Conservation (phyloP, 2,797 vertebrate genomes). For the Otolemur crassicaudatus region DNA sequence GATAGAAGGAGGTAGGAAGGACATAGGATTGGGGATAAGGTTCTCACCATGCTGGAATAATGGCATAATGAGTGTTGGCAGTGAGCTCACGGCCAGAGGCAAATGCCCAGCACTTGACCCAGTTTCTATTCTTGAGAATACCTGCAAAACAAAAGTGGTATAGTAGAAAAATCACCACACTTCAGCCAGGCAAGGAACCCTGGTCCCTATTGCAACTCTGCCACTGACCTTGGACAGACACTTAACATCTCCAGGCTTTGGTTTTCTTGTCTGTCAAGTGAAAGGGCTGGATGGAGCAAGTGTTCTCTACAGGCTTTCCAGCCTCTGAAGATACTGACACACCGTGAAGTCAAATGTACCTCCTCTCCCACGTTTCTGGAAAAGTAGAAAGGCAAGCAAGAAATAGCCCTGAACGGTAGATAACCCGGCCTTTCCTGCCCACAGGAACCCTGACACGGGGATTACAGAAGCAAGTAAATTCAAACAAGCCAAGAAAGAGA, state of each 20-base stretch:
- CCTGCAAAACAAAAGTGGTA: not conserved
- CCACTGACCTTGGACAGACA: not conserved
- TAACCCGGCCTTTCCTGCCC: not conserved
- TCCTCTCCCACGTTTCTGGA: not conserved
- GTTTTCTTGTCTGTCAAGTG: not conserved
- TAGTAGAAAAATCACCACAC: not conserved
- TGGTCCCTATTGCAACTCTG: not conserved
- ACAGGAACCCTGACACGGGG: not conserved
- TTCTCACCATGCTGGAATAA: not conserved
- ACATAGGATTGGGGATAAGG: too few relatives aligned
- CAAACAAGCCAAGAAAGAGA: slow-evolving; percentile 20
- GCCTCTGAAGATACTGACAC: not conserved
- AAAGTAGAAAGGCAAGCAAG: not conserved
- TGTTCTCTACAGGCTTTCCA: not conserved
- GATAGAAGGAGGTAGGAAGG: not conserved
- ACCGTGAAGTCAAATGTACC: not conserved
- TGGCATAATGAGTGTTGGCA: too few relatives aligned
- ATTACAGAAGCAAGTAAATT: not conserved
- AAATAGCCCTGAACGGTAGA: not conserved
- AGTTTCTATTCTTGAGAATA: not conserved
- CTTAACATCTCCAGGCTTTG: not conserved
- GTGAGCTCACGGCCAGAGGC: not conserved
- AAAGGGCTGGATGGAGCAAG: not conserved
- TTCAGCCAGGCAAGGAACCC: not conserved
- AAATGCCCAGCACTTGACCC: not conserved